Percentiles rank a stretch among this genome's conserved stretches.
Conservation (phyloP, 1,140 invertebrate genomes). For the Bactericera cockerelli region DNA sequence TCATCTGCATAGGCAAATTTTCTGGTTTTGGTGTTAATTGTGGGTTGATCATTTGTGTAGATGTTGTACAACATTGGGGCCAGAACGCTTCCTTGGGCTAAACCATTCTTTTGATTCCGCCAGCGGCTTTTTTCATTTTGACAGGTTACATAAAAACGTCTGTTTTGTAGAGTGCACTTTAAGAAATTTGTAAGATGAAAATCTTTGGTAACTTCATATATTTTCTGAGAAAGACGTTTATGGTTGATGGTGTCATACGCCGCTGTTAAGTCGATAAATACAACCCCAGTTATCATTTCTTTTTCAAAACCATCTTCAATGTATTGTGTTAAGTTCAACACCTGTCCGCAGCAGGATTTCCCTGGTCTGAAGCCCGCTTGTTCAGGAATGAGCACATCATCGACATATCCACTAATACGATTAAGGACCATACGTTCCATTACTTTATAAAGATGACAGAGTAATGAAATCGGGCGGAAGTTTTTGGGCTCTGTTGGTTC, state of each 20-base stretch:
- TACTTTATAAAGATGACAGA: conserved; percentile 11
- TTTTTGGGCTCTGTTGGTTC: neutral
- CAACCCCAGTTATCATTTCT: neutral
- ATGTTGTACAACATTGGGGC: conserved; percentile 10
- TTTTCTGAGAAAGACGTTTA: neutral
- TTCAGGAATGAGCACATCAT: neutral
- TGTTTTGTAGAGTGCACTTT: neutral
- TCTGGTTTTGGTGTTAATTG: neutral
- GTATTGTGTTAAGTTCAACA: neutral
- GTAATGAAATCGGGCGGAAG: neutral
- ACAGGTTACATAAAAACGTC: neutral
- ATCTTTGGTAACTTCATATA: neutral
- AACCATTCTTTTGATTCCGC: conserved; percentile 4
- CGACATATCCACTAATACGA: neutral
- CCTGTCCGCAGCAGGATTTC: conserved; percentile 13
- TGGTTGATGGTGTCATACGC: conserved; percentile 8
- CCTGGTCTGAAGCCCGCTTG: conserved; percentile 16
- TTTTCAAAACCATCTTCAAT: conserved; percentile 5
- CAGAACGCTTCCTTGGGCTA: neutral
- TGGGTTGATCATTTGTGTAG: conserved; percentile 7
- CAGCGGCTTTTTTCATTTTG: conserved; percentile 1
- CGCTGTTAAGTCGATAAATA: conserved; percentile 16
- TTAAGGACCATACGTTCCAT: conserved; percentile 7
- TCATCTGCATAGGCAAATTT: neutral
- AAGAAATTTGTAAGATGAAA: neutral